phyloP scores from a whole-genome alignment of 1,140 invertebrate species.

The Psilanteris sp. region DNA sequence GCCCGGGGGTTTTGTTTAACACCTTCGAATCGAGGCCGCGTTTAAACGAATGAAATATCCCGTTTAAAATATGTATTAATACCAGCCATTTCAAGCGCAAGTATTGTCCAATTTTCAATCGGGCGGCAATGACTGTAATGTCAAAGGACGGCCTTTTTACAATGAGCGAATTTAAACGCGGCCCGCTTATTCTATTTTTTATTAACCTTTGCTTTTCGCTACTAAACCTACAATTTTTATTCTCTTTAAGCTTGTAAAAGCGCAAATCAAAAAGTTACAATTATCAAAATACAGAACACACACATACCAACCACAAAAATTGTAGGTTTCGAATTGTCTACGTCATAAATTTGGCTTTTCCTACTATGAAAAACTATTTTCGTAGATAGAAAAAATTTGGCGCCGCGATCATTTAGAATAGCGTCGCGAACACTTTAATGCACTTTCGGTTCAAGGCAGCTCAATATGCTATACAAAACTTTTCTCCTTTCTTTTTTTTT shows the following conservation, averaged over 20 bases:
- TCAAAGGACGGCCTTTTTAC: constrained; percentile 52
- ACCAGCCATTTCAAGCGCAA: constrained; percentile 47
- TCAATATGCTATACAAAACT: constrained; percentile 78
- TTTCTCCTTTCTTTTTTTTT: constrained; percentile 38
- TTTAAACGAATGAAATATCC: constrained; percentile 48
- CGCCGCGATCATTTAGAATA: constrained; percentile 61
- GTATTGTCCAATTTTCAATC: constrained; percentile 66
- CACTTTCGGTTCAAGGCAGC: constrained; percentile 80
- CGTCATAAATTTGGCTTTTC: constrained; percentile 45
- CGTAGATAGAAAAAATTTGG: constrained; percentile 70
- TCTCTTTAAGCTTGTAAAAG: too few relatives aligned
- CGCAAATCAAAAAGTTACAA: too few relatives aligned
- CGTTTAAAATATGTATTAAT: constrained; percentile 35
- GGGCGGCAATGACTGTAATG: constrained; percentile 55
- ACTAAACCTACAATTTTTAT: constrained; percentile 37
- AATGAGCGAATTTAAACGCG: constrained; percentile 53
- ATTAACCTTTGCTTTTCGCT: constrained; percentile 18
- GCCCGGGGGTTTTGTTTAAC: constrained; percentile 59
- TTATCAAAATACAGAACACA: too few relatives aligned
- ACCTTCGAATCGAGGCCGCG: constrained; percentile 51
- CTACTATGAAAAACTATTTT: constrained; percentile 70
- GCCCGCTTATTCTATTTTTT: constrained; percentile 18
- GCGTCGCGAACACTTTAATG: constrained; percentile 73
- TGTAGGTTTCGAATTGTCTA: constrained; percentile 35
- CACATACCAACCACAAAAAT: too few relatives aligned